Percentiles rank a stretch among this genome's conserved stretches.
phyloP scores from a whole-genome alignment of 2,797 vertebrate genomes.

The Parotocinclus haroldoi region DNA sequence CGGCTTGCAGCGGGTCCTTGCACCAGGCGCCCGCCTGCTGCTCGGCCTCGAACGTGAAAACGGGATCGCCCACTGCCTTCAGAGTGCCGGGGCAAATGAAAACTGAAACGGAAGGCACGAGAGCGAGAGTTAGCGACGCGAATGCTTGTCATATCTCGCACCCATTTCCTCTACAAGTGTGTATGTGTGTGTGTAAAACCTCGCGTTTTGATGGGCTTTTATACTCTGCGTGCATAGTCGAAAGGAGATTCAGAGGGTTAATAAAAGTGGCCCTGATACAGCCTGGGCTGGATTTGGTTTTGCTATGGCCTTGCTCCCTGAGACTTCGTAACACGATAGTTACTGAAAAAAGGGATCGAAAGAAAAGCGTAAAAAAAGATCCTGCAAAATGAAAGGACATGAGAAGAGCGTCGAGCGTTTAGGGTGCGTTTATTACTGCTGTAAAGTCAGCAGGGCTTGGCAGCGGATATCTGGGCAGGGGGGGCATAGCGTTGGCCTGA shows the following conservation, averaged over 20 bases:
- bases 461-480: not conserved
- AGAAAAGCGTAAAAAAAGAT: slow-evolving; percentile 47
- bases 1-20: slow-evolving; percentile 96
- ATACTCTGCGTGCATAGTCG: slow-evolving; percentile 39
- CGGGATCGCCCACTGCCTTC: slow-evolving; percentile 89
- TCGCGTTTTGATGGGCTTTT: slow-evolving; percentile 20
- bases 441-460: too few species aligned
- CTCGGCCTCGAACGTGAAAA: slow-evolving; percentile 93
- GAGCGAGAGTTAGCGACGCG: slow-evolving; percentile 61
- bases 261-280: slow-evolving; percentile 26
- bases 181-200: slow-evolving; percentile 9
- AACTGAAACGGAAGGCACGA: slow-evolving; percentile 80
- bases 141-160: not conserved
- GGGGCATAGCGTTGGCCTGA: slow-evolving; percentile 3
- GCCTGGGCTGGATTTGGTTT: slow-evolving; percentile 24
- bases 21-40: slow-evolving; percentile 98
- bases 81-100: slow-evolving; percentile 99
- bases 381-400: slow-evolving; percentile 72
- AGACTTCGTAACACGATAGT: slow-evolving; percentile 65
- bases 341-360: slow-evolving; percentile 54
- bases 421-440: too few species aligned
- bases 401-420: slow-evolving; percentile 23
- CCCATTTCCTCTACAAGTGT: slow-evolving; percentile 14
- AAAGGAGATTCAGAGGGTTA: slow-evolving; percentile 43
- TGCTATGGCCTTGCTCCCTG: slow-evolving; percentile 58